Conservation (phyloP, 2,888 invertebrate genomes). For the Amiota minor region DNA sequence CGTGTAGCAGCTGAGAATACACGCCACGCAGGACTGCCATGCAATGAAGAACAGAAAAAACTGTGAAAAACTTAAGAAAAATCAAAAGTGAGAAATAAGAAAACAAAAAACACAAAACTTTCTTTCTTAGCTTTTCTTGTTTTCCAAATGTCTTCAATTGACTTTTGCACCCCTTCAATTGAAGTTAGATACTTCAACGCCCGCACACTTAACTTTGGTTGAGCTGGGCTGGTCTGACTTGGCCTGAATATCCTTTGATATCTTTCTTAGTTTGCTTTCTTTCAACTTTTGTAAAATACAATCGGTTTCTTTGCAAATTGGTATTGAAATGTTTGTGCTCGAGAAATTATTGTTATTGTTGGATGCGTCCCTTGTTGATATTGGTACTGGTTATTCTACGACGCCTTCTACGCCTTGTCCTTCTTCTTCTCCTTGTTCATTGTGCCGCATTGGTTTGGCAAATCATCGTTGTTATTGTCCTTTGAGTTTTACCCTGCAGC, state of each 20-base stretch:
- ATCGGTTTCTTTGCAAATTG: slow-evolving; percentile 52
- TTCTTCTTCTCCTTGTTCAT: neutral
- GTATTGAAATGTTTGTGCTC: slow-evolving; percentile 61
- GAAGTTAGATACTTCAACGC: slow-evolving; percentile 26
- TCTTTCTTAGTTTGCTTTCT: slow-evolving; percentile 2
- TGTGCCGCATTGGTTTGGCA: slow-evolving; percentile 43
- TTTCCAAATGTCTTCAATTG: slow-evolving; percentile 61
- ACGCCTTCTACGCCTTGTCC: slow-evolving; percentile 42
- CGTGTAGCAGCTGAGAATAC: slow-evolving; percentile 45
- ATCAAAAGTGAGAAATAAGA: slow-evolving; percentile 37
- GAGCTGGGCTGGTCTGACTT: slow-evolving; percentile 37
- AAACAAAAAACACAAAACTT: slow-evolving; percentile 45
- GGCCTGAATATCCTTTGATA: neutral
- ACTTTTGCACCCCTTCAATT: slow-evolving; percentile 50
- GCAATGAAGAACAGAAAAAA: slow-evolving; percentile 54
- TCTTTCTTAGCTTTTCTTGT: slow-evolving; percentile 25
- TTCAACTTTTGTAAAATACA: slow-evolving; percentile 36
- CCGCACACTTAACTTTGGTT: slow-evolving; percentile 24
- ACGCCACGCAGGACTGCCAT: slow-evolving; percentile 27
- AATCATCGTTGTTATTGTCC: slow-evolving; percentile 18
- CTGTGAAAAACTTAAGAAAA: slow-evolving; percentile 40
- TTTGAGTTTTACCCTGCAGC: slow-evolving; percentile 11
- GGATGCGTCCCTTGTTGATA: slow-evolving; percentile 47
- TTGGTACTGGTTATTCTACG: slow-evolving; percentile 38
- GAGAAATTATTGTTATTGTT: slow-evolving; percentile 66